Evolutionary conservation across 1,140 invertebrate genomes (phyloP).

Genomic region (Fopius arisanus): DNA sequence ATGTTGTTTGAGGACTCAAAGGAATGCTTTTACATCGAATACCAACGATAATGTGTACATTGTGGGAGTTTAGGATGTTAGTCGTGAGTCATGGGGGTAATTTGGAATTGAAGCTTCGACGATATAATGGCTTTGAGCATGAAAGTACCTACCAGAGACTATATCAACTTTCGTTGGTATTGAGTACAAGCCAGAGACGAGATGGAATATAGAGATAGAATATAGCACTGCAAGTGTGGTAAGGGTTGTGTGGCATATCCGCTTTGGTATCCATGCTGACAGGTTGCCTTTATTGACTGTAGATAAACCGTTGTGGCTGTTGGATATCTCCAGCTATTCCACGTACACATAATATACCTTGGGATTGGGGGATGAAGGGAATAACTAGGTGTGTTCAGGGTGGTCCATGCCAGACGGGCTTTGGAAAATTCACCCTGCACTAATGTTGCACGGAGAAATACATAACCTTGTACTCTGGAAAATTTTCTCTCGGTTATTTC

Average conservation of each 20-base stretch:
- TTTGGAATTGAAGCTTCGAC: background rate
- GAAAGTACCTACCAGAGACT: background rate
- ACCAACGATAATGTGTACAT: constrained; percentile 3
- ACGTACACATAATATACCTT: constrained; percentile 27
- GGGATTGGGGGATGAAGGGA: background rate
- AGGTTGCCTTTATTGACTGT: constrained; percentile 58
- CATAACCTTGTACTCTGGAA: background rate
- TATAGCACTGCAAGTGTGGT: background rate
- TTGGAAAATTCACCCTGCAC: constrained; percentile 3
- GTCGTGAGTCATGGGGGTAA: background rate
- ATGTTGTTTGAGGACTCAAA: background rate
- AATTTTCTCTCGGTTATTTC: background rate
- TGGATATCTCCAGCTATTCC: constrained; percentile 30
- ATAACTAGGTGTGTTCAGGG: background rate
- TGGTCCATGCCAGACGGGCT: constrained; percentile 16
- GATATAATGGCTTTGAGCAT: background rate
- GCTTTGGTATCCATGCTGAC: constrained; percentile 59
- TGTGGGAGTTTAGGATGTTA: background rate
- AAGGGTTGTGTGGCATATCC: constrained; percentile 23
- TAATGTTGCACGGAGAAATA: background rate
- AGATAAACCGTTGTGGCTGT: constrained; percentile 46
- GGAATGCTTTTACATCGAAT: background rate
- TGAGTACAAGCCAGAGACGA: background rate
- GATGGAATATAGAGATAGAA: constrained; percentile 4
- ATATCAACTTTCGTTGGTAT: background rate